Evolutionary conservation across 1,140 invertebrate species (phyloP), one percentile per base, ranked within the genome.

Genomic region (Ips nitidus): DNA sequence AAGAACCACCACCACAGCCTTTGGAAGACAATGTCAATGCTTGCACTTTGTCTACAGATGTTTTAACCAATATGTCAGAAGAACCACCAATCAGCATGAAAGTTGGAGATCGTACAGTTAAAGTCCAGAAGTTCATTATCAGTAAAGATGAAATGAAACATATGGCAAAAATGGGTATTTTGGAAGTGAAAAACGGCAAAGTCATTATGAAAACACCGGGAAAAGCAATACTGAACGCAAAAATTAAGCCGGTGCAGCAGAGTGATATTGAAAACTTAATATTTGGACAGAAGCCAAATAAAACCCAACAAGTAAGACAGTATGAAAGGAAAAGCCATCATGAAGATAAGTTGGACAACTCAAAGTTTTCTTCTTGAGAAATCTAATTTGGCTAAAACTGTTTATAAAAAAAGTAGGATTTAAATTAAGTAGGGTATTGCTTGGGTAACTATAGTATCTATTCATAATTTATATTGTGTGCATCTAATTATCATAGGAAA

Each of bases 41-140:
- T n/a, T n/a, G n/a, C n/a, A n/a, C n/a, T n/a, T n/a, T n/a, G n/a
- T n/a, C n/a, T n/a, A n/a, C n/a, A n/a, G n/a, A n/a, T n/a, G n/a
- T n/a, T n/a, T n/a, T n/a, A n/a, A n/a, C n/a, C n/a, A n/a, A n/a
- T n/a, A n/a, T n/a, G n/a, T n/a, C n/a, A n/a, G 73, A 71, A 52
- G 75, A 76, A 55, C 73, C 77, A 53, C 74, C 71, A 38, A 73
- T 83, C 52, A 82, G 86, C 73, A 84, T 86, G 82, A 84, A 85
- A 76, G 84, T 86, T 8, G 85, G 84, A 41, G 83, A 84, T 70
- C 84, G 84, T 71, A 77, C 84, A n/a, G 83, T 86, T 0, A 83
- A 83, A 70, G 85, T 87, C 2, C 84, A 86, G 74, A 86, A 86
- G 76, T 84, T 87, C 50, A 80, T 85, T 0, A 83, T 87, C 80